Evolutionary conservation across 2,888 invertebrate genomes (phyloP).

Genomic region (Drosophila anomalipes): DNA sequence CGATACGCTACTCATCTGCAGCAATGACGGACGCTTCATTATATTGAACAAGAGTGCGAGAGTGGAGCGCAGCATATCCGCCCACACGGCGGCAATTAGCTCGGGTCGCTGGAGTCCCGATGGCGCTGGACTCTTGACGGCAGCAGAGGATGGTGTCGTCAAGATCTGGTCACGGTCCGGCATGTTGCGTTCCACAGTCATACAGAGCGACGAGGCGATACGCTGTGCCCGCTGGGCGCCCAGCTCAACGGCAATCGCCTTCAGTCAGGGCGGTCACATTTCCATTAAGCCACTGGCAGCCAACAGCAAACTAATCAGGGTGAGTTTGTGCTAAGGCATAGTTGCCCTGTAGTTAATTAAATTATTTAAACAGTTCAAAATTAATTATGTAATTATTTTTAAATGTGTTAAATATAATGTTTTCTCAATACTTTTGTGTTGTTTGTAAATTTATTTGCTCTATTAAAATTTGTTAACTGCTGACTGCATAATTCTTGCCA

Average conservation of each 20-base stretch:
- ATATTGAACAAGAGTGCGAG: constrained; percentile 95
- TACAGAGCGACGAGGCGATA: constrained; percentile 93
- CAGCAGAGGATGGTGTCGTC: constrained; percentile 98
- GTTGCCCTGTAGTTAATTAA: background rate
- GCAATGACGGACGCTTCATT: constrained; percentile 95
- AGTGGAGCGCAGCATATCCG: constrained; percentile 96
- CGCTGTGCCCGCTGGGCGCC: constrained; percentile 94
- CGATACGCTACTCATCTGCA: constrained; percentile 93
- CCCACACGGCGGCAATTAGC: constrained; percentile 96
- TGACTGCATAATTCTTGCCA: background rate
- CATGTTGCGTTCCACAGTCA: constrained; percentile 95
- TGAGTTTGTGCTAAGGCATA: constrained; percentile 74
- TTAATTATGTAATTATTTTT: background rate
- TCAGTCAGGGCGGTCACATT: constrained; percentile 89
- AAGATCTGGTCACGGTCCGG: constrained; percentile 99
- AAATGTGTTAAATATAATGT: too few species aligned
- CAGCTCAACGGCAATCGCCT: constrained; percentile 89
- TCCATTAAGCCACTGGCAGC: constrained; percentile 91
- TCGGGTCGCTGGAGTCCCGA: constrained; percentile 97
- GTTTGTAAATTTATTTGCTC: background rate
- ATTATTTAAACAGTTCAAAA: background rate
- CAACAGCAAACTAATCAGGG: constrained; percentile 90
- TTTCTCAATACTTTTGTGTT: background rate
- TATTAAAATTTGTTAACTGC: background rate
- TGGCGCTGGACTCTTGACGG: constrained; percentile 96